Base-by-base conservation (phyloP, 1,140 invertebrate species). In the Drosophila watanabei region DNA sequence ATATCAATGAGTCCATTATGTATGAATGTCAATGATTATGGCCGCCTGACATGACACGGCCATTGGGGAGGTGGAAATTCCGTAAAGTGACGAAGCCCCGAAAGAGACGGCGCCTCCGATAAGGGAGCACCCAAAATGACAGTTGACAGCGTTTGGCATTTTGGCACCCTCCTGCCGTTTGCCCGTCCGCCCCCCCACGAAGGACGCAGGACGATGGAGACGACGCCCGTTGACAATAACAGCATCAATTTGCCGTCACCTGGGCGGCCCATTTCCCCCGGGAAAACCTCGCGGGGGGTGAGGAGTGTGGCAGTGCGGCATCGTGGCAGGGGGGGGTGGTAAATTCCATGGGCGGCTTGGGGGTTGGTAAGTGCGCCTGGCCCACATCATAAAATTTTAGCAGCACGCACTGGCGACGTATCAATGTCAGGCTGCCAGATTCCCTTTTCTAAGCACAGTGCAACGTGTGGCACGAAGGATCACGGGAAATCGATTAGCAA, bases 1-100 rank as follows among this genome's bases (percentile, higher is more conserved):
- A 88, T 87, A 87, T 87, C 84, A 87, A 87, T 87, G 80, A 87
- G 84, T 88, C 84, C 80, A 88, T 88, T 88, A 88, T 88, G 73
- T 84, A 88, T 88, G 84, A 88, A 88, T 87, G 80, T 65, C 84
- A 88, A 88, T 88, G 84, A 82, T 83, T 83, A 88, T 87, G 68
- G 80, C 77, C 80, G 80, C 77, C 80, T 87, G 84, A 87, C 84
- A 87, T 83, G 84, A 88, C 84, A 79, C 73, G 59, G 81, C 79
- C 62, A 63, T 57, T 57, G 32, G 39, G 70, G 43, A 58, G 30
- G 30, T 30, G 61, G 61, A 64, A 57, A 54, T 35, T 63, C 56
- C 41, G 63, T 46, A 18, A 33, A 35, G 35, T 28, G 61, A 35
- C 32, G 49, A 71, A 52, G 66, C 49, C 48, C 48, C 37, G 35